A percentile compares a stretch with the other conserved stretches of the same genome.
Conservation (phyloP, 2,888 invertebrate genomes). For the Macrosoma leucophasiata region DNA sequence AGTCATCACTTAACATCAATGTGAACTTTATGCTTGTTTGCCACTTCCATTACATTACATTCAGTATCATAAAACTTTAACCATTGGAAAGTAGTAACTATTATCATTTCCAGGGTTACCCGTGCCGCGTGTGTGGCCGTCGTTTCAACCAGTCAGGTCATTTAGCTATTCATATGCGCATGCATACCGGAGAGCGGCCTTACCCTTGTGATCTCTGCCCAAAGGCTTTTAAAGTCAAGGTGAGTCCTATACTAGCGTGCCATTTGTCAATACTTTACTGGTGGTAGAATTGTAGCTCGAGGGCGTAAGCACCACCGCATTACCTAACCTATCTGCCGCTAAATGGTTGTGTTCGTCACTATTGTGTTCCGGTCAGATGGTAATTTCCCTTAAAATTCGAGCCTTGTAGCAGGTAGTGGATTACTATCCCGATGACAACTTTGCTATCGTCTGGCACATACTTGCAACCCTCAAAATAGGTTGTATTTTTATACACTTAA, state of each 20-base stretch:
- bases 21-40: too few species aligned
- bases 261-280: too few species aligned
- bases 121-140: constrained; percentile 71
- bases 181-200: constrained; percentile 77
- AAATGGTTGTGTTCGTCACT: too few species aligned
- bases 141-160: constrained; percentile 77
- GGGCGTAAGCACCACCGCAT: too few species aligned
- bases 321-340: too few species aligned
- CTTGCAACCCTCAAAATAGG: constrained; percentile 4
- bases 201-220: constrained; percentile 72
- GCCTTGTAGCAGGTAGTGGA: constrained; percentile 1
- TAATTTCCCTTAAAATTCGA: neutral
- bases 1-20: too few species aligned
- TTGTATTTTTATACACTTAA: constrained; percentile 1
- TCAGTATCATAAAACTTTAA: too few species aligned
- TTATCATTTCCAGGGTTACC: constrained; percentile 69
- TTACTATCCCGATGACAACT: neutral
- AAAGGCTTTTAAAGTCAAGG: constrained; percentile 73
- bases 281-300: too few species aligned
- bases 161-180: constrained; percentile 73
- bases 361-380: too few species aligned
- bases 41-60: too few species aligned
- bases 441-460: constrained; percentile 1
- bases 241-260: too few species aligned
- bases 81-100: too few species aligned